phyloP scores from a whole-genome alignment of 2,113 vertebrate species.

The Bos javanicus region DNA sequence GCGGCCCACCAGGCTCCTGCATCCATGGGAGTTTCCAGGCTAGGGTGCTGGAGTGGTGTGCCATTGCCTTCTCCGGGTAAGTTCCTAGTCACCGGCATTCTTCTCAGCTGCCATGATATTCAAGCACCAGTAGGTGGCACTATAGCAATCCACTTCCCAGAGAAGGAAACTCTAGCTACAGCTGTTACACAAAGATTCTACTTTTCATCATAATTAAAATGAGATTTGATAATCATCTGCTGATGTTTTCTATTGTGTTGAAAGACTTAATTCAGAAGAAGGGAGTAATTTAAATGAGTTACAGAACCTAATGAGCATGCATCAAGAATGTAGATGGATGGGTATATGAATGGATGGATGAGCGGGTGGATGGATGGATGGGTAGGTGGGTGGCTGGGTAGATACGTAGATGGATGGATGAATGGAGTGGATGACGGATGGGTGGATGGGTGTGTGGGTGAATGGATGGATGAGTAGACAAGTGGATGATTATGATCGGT shows the following conservation, averaged over 20 bases:
- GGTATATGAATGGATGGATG: background rate
- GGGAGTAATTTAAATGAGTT: background rate
- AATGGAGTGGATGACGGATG: fast-evolving
- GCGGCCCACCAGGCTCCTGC: no score
- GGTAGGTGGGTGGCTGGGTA: background rate
- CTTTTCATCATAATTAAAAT: background rate
- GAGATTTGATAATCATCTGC: background rate
- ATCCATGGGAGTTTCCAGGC: no score
- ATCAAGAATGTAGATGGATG: background rate
- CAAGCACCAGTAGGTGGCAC: background rate
- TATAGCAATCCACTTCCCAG: background rate
- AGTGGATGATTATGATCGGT: no score
- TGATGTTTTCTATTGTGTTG: background rate
- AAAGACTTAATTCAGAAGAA: background rate
- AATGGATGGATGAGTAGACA: background rate
- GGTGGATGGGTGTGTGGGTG: background rate
- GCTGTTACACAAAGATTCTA: background rate
- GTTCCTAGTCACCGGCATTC: fast-evolving
- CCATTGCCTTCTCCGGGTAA: background rate
- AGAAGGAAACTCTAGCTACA: background rate
- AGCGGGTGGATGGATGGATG: fast-evolving
- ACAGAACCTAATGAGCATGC: background rate
- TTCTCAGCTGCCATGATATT: background rate
- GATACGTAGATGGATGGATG: fast-evolving
- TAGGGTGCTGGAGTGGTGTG: no score